Evolutionary conservation across 2,113 vertebrate species (phyloP).

Genomic region (Penelope pileata): DNA sequence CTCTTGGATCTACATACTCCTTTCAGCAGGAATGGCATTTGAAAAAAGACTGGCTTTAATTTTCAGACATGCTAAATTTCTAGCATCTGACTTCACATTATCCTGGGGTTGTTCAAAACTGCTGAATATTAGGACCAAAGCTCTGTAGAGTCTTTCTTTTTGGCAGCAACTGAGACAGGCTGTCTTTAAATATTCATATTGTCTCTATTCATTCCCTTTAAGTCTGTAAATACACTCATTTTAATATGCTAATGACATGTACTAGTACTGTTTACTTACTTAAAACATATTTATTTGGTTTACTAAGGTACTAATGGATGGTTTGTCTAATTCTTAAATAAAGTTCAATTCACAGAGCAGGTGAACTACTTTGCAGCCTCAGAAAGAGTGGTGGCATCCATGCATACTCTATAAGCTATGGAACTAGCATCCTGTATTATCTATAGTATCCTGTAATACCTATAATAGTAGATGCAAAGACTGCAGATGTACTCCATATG

Average conservation of each 20-base stretch:
- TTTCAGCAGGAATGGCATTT: neutral
- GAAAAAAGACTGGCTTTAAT: neutral
- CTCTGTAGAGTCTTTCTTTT: neutral
- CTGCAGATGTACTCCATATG: neutral
- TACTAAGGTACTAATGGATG: neutral
- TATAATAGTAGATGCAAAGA: neutral
- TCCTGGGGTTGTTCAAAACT: neutral
- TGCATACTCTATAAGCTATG: neutral
- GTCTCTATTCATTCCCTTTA: neutral
- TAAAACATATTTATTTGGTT: neutral
- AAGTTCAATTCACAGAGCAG: neutral
- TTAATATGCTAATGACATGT: neutral
- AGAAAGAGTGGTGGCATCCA: neutral
- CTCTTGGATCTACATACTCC: neutral
- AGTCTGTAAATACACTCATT: neutral
- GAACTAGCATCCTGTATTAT: neutral
- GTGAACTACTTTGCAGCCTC: neutral
- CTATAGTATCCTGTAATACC: neutral
- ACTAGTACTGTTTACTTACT: neutral
- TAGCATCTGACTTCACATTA: neutral
- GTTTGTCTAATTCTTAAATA: neutral
- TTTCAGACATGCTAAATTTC: neutral
- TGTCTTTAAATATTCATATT: neutral
- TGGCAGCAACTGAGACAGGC: neutral
- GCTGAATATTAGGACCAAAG: neutral